These are phyloP conservation scores for Esox lucius DNA, from an alignment of 2,797 vertebrate genomes.

Conservation along the genomic window DNA sequence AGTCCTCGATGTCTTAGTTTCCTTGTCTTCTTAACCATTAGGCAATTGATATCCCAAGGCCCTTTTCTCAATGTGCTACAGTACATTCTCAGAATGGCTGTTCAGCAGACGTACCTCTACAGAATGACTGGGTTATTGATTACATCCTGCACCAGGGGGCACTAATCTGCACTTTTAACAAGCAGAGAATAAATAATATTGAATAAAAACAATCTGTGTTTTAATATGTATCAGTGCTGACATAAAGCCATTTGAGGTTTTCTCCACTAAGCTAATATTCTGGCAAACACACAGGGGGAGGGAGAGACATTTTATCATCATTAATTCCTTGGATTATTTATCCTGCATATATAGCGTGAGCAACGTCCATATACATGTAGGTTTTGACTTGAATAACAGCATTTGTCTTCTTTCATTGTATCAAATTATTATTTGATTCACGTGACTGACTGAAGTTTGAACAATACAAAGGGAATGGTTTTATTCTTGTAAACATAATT, in stretches of 20 bases:
- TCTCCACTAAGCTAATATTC: neutral
- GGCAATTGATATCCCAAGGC: neutral
- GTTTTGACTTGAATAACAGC: no score
- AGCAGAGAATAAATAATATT: neutral
- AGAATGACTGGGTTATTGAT: neutral
- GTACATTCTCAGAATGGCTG: neutral
- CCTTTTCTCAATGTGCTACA: neutral
- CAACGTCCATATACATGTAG: no score
- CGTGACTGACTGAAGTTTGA: no score
- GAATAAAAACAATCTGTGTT: neutral
- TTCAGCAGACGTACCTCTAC: neutral
- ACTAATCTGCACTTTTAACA: neutral
- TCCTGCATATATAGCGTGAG: no score
- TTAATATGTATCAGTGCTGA: neutral
- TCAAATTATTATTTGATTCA: no score
- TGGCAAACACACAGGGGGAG: neutral
- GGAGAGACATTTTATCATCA: neutral
- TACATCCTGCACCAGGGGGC: neutral
- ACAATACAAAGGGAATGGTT: no score
- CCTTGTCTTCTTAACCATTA: neutral
- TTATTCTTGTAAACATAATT: neutral
- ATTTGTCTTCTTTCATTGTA: no score
- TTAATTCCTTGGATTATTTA: no score
- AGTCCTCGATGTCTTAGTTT: no score
- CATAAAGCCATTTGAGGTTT: neutral